phyloP scores from a whole-genome alignment of 2,888 invertebrate genomes.

The Pristionchus arcanus region DNA sequence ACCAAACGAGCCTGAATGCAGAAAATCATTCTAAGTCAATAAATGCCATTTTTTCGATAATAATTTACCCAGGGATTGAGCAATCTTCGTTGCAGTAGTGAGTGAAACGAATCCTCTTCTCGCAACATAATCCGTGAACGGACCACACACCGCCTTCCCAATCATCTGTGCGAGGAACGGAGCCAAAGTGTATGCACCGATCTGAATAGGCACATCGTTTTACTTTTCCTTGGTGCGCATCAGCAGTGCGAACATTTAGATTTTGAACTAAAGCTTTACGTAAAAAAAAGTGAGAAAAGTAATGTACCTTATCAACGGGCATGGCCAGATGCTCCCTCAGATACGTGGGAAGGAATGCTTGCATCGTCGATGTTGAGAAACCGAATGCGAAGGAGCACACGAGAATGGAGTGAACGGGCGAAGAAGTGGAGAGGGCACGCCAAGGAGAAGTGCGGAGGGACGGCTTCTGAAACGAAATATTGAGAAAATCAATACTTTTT shows the following conservation, averaged over 20 bases:
- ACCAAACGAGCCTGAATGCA: conserved; percentile 36
- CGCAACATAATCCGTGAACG: conserved; percentile 26
- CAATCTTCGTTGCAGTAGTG: conserved; percentile 20
- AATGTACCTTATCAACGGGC: conserved; percentile 15
- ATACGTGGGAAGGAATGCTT: conserved; percentile 37
- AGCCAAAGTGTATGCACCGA: conserved; percentile 43
- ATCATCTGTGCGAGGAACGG: conserved; percentile 46
- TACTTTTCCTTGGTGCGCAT: not conserved
- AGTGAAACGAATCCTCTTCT: not conserved
- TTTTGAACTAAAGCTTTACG: too few species aligned
- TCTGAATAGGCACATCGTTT: not conserved
- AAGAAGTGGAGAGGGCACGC: not conserved
- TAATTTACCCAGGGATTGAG: conserved; percentile 1
- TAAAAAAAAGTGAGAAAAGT: too few species aligned
- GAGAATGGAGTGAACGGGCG: conserved; percentile 41
- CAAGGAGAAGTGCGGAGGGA: conserved; percentile 19
- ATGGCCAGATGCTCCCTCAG: conserved; percentile 42
- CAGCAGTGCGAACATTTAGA: too few species aligned
- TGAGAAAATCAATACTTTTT: too few species aligned
- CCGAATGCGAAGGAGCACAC: conserved; percentile 50
- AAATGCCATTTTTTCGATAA: not conserved
- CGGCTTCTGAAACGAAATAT: conserved; percentile 10
- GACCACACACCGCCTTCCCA: conserved; percentile 31
- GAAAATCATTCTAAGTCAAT: not conserved
- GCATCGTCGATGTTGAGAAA: conserved; percentile 45